Evolutionary conservation across 2,797 vertebrate species (phyloP), one percentile per base, ranked within the genome.

Genomic region (Jordanella pulchra): DNA sequence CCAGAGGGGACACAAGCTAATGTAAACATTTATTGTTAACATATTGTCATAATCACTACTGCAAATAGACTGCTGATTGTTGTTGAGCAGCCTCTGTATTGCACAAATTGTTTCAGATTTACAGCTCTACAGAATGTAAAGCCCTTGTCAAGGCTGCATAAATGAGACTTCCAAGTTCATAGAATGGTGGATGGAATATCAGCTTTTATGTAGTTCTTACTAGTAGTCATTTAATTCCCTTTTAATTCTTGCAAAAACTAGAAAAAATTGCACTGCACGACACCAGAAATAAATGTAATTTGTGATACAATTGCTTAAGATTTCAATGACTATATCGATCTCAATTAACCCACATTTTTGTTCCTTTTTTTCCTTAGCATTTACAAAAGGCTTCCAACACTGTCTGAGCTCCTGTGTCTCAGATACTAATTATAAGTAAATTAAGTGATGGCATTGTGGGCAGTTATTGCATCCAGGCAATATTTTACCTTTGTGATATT

Each of bases 1-100:
- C 42, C 50, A 67, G 63, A 44, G 3, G 30, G 58, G 45, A 69
- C 6, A 0, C 0, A 7, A 51, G 39, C 64, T 72, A 35, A 78
- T 73, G 35, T 44, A 76, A 81, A 54, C 53, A 67, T 44, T 21
- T 3, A 60, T 42, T 58, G 67, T 14, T 25, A 28, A 48, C 69
- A 65, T 12, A 75, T 55, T 9, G 25, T 42, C 42, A 27, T 58
- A 51, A 72, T 75, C 60, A 25, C 45, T 75, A 39, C 58, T 23
- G n/a, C 69, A 77, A 73, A 72, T 58, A 65, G 35, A 3, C 58
- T 15, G 23, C 35, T 9, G 44, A 21, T 21, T 70, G 54, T 56
- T 44, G 17, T 44, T 45, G 55, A 71, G 35, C 48, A 50, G 66
- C 18, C n/a, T 61, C 71, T 58, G 56, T 54, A 7, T n/a, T 9